phyloP scores from a whole-genome alignment of 2,888 invertebrate species.

The Polietes domitor region DNA sequence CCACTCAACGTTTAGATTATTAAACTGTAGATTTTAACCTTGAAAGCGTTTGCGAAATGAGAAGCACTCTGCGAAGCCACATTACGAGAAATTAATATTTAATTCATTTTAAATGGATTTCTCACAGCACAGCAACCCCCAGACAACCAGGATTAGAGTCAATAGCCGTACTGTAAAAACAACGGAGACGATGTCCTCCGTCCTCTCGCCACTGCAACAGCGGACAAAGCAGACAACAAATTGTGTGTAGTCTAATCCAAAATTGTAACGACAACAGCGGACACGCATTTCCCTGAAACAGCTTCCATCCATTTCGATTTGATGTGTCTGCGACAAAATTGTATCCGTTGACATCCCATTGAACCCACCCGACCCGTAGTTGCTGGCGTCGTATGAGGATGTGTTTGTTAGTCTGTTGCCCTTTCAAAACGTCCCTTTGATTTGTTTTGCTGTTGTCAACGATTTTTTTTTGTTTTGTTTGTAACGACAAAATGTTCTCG shows the following conservation, averaged over 20 bases:
- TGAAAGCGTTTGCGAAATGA: neutral
- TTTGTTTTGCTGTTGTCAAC: neutral
- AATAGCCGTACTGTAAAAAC: neutral
- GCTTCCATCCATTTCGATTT: conserved; percentile 16
- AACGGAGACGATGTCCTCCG: too few relatives aligned
- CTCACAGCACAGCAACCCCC: neutral
- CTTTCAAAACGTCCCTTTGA: neutral
- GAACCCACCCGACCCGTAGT: neutral
- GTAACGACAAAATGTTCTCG: neutral
- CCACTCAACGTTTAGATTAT: neutral
- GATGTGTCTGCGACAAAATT: conserved; percentile 24
- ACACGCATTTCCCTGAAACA: conserved; percentile 10
- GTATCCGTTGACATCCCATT: conserved; percentile 28
- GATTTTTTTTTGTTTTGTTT: neutral
- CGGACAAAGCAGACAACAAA: neutral
- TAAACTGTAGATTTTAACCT: neutral
- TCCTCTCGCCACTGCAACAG: neutral
- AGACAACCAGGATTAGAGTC: neutral
- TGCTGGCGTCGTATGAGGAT: conserved; percentile 8
- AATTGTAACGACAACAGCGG: conserved; percentile 17
- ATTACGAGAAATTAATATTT: conserved; percentile 28
- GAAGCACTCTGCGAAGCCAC: neutral
- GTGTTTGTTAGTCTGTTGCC: conserved; percentile 4
- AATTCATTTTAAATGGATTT: conserved; percentile 27
- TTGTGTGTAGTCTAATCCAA: conserved; percentile 11